phyloP scores from a whole-genome alignment of 2,888 invertebrate genomes.

The Euplexia lucipara region DNA sequence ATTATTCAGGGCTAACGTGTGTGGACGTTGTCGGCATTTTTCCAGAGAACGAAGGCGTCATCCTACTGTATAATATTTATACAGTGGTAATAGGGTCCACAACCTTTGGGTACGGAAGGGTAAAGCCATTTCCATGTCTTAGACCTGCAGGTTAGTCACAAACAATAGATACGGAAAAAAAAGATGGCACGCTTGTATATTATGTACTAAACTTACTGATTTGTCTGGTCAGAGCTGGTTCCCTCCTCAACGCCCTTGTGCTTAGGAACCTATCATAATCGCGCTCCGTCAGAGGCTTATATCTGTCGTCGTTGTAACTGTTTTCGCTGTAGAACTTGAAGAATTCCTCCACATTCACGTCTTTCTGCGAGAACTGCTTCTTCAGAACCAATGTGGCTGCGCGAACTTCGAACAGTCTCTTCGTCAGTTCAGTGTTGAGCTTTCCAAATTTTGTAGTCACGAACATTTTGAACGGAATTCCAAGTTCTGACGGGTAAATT shows the following conservation, averaged over 20 bases:
- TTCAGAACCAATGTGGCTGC: constrained; percentile 62
- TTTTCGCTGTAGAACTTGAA: constrained; percentile 81
- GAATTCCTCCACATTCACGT: constrained; percentile 71
- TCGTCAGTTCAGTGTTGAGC: constrained; percentile 65
- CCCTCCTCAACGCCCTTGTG: constrained; percentile 75
- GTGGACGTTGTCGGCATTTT: no score
- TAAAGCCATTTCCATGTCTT: no score
- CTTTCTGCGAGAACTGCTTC: constrained; percentile 67
- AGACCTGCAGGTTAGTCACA: no score
- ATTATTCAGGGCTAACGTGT: no score
- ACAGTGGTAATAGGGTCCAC: no score
- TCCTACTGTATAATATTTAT: no score
- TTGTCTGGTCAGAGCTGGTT: constrained; percentile 83
- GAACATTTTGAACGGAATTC: constrained; percentile 59
- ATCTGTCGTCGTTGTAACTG: constrained; percentile 67
- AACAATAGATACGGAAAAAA: no score
- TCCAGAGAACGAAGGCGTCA: no score
- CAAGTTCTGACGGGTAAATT: not conserved
- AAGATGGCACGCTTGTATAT: no score
- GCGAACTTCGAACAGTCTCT: constrained; percentile 68
- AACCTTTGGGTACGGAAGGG: no score
- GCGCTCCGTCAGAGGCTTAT: constrained; percentile 72
- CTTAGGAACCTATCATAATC: constrained; percentile 84
- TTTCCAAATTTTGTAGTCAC: constrained; percentile 63
- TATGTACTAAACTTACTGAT: constrained; percentile 79